Percentiles rank a stretch among this genome's conserved stretches.
Conservation (phyloP, 35 echinoderm and acorn worm species). For the Ophiothrix spiculata region DNA sequence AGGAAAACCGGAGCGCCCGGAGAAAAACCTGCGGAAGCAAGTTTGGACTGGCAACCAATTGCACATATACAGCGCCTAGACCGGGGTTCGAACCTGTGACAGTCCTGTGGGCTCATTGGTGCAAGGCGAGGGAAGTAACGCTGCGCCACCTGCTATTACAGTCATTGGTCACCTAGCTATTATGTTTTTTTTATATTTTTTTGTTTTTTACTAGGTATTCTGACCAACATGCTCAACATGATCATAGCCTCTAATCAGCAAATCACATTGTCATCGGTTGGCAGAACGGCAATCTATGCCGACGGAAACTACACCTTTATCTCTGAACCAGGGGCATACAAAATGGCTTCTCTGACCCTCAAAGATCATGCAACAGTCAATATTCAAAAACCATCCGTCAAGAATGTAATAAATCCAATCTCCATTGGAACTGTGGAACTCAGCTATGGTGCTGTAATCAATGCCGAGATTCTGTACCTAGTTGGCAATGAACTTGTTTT, state of each 20-base stretch:
- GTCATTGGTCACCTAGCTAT: too few relatives aligned
- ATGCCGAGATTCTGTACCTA: conserved; percentile 32
- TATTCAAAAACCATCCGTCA: conserved; percentile 15
- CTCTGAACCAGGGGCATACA: conserved; percentile 68
- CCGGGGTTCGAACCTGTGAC: too few relatives aligned
- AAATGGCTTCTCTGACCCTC: conserved; percentile 50
- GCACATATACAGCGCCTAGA: too few relatives aligned
- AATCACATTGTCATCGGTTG: conserved; percentile 56
- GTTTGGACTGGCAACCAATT: too few relatives aligned
- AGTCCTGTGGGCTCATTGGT: too few relatives aligned
- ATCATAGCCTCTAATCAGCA: conserved; percentile 56
- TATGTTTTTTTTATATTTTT: neutral
- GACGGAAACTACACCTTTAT: conserved; percentile 66
- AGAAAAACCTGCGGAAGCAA: too few relatives aligned
- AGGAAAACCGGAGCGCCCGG: too few relatives aligned
- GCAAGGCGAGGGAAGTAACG: too few relatives aligned
- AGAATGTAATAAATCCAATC: neutral
- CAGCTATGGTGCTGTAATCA: conserved; percentile 58
- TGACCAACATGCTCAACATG: conserved; percentile 80
- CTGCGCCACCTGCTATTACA: too few relatives aligned
- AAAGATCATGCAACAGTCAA: conserved; percentile 52
- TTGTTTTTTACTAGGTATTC: conserved; percentile 28
- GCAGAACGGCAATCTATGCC: conserved; percentile 58
- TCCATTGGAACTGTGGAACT: conserved; percentile 67
- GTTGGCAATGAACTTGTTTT: conserved; percentile 67